These are phyloP conservation scores for Neolamprologus brichardi DNA, from an alignment of 2,113 vertebrate species.

Conservation along the genomic window DNA sequence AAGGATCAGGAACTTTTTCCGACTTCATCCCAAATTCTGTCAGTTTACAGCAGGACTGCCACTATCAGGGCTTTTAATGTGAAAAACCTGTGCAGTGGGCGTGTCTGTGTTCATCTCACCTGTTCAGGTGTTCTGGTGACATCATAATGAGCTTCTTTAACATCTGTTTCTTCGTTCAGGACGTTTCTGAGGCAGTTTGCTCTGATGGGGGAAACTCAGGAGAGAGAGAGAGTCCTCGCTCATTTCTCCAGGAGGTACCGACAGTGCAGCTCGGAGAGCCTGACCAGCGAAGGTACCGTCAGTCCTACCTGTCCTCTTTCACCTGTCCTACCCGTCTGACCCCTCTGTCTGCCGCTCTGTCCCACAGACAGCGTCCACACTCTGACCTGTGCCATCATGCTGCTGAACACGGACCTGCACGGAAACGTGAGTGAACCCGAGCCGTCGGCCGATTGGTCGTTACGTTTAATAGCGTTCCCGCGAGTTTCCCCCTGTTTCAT, in stretches of 20 bases:
- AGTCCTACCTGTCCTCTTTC: background rate
- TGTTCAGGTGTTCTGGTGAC: background rate
- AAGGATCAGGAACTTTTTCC: background rate
- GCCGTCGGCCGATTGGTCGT: background rate
- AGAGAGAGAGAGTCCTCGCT: constrained; percentile 88
- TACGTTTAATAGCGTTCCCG: background rate
- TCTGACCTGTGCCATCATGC: constrained; percentile 89
- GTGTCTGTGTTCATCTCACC: background rate
- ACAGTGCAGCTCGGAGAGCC: constrained; percentile 78
- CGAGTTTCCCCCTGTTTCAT: background rate
- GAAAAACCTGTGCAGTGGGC: background rate
- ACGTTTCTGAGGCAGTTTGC: constrained; percentile 87
- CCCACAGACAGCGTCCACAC: constrained; percentile 82
- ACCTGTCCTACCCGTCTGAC: background rate
- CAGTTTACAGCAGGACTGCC: background rate
- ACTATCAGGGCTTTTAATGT: background rate
- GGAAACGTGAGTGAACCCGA: constrained; percentile 78
- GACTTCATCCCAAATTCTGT: background rate
- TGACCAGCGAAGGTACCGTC: constrained; percentile 82
- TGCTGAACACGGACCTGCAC: constrained; percentile 93
- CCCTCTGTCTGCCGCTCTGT: background rate
- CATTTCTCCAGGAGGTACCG: constrained; percentile 93
- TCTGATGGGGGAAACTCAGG: constrained; percentile 93
- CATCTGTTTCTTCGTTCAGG: constrained; percentile 53
- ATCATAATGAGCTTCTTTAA: background rate